Evolutionary conservation across 2,888 invertebrate species (phyloP).

Genomic region (Sialis lutaria): DNA sequence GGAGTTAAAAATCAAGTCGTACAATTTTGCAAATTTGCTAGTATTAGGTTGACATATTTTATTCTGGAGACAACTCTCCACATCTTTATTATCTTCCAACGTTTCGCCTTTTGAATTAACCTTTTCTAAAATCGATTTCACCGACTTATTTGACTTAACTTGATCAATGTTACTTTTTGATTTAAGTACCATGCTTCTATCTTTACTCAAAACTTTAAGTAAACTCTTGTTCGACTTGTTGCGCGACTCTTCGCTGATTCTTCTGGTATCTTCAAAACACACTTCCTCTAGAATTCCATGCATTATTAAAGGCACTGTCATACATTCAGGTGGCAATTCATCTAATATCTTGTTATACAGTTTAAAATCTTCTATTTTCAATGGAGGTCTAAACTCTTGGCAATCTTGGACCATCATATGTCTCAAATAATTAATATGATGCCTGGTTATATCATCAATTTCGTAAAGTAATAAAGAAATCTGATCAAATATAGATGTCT

Average conservation of each 20-base stretch:
- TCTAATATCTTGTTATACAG: constrained; percentile 13
- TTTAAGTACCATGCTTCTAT: neutral
- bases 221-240: neutral
- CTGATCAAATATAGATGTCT: constrained; percentile 14
- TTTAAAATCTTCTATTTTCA: constrained; percentile 2
- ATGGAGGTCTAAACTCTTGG: neutral
- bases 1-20: no score
- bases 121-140: no score
- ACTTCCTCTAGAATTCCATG: constrained; percentile 17
- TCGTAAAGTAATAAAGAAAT: constrained; percentile 17
- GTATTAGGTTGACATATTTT: no score
- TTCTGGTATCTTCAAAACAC: constrained; percentile 6
- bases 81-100: no score
- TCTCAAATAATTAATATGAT: constrained; percentile 16
- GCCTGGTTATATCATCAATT: constrained; percentile 16
- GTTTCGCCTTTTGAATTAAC: no score
- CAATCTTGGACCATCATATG: constrained; percentile 11
- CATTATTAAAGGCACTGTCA: constrained; percentile 14
- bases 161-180: neutral
- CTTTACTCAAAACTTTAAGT: neutral
- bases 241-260: neutral
- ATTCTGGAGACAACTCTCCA: no score
- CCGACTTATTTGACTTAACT: no score
- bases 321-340: constrained; percentile 14
- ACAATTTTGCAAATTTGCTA: no score